Evolutionary conservation across 2,888 invertebrate genomes (phyloP).

Genomic region (Drosophila mimetica): DNA sequence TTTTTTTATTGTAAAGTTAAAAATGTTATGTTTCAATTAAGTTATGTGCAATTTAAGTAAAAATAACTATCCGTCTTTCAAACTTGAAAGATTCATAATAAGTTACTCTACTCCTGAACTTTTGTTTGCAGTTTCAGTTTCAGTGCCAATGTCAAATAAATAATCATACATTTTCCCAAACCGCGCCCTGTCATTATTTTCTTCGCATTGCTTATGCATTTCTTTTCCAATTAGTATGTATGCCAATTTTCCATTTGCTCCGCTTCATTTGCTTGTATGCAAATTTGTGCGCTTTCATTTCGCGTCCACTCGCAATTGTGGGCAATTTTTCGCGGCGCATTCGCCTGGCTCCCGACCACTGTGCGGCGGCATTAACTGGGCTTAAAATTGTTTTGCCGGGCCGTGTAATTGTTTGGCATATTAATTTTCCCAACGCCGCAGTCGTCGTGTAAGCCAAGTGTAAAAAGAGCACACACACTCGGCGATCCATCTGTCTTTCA

Average conservation of each 20-base stretch:
- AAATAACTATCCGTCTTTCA: too few species aligned
- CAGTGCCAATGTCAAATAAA: constrained; percentile 2
- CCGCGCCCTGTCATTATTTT: constrained; percentile 12
- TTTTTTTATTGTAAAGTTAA: too few species aligned
- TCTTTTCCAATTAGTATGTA: constrained; percentile 21
- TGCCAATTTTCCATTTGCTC: constrained; percentile 24
- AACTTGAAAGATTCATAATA: too few species aligned
- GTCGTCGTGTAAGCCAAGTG: constrained; percentile 69
- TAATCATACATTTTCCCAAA: neutral
- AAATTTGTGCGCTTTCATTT: constrained; percentile 38
- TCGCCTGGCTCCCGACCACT: constrained; percentile 45
- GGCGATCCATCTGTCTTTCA: constrained; percentile 49
- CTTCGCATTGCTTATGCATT: constrained; percentile 14
- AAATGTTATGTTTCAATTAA: too few species aligned
- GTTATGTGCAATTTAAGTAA: too few species aligned
- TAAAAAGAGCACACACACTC: constrained; percentile 66
- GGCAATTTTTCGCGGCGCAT: constrained; percentile 22
- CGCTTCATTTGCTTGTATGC: constrained; percentile 28
- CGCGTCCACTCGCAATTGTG: neutral
- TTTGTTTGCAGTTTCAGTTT: neutral
- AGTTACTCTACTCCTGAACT: neutral
- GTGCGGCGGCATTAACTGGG: constrained; percentile 70
- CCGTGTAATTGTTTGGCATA: constrained; percentile 73
- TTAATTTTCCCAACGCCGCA: constrained; percentile 65
- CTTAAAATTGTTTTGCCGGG: constrained; percentile 74